A percentile compares a stretch with the other conserved stretches of the same genome.
phyloP scores from a whole-genome alignment of 1,140 invertebrate genomes.

The Ceratina calcarata region DNA sequence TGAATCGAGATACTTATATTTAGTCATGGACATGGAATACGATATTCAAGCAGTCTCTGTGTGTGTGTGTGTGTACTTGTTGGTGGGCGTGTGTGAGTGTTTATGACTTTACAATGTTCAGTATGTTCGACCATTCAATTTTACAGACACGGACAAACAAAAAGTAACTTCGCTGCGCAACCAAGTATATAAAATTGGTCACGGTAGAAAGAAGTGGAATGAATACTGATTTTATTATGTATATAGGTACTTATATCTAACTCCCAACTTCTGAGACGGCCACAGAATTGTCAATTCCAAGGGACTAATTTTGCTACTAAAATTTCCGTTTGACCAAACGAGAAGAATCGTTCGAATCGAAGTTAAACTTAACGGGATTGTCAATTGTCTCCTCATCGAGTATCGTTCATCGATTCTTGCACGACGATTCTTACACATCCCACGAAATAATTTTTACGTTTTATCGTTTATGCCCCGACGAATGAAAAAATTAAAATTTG shows the following conservation, averaged over 20 bases:
- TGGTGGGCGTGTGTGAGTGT: neutral
- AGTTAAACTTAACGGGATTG: slow-evolving; percentile 3
- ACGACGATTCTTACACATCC: no score
- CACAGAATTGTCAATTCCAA: slow-evolving; percentile 22
- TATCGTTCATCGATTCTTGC: no score
- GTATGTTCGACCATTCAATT: slow-evolving; percentile 7
- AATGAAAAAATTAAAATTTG: slow-evolving; percentile 12
- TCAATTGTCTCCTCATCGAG: neutral
- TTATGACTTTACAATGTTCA: slow-evolving; percentile 20
- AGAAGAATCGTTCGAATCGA: neutral
- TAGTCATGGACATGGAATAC: no score
- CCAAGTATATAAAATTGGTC: slow-evolving; percentile 39
- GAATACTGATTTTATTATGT: slow-evolving; percentile 66
- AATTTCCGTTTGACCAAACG: no score
- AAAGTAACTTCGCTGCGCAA: slow-evolving; percentile 16
- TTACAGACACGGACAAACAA: slow-evolving; percentile 21
- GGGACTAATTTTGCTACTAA: neutral
- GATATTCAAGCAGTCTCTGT: no score
- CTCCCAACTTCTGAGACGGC: slow-evolving; percentile 15
- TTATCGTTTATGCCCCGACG: neutral
- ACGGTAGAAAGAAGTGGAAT: slow-evolving; percentile 61
- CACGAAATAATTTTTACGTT: neutral
- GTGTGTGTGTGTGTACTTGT: no score
- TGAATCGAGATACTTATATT: neutral
- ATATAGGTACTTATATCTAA: slow-evolving; percentile 34